Base-by-base conservation (phyloP, 1,140 invertebrate genomes). In the Cydia fagiglandana region DNA sequence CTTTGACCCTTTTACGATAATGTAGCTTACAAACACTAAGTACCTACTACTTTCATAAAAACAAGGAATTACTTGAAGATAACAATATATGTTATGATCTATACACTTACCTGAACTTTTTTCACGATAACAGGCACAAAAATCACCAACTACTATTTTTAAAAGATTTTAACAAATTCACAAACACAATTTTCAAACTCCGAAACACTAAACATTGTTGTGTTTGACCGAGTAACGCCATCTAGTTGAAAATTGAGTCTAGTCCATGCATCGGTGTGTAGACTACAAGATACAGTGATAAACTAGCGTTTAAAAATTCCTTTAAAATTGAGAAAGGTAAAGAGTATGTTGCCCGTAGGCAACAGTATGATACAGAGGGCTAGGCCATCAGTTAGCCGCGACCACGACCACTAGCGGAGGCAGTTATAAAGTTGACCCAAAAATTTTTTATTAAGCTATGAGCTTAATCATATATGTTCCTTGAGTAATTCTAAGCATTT, bases 21-120 rank as follows among this genome's bases (percentile, higher is more conserved):
- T 80, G 77, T 78, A 82, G 76, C 70, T 70, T 80, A 81, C 76
- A 78, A 81, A 79, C 78, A 81, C 34, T 66, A 76, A 76, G 28
- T 70, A 70, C 66, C 15, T 41, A n/a, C n/a, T 7, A 70, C 6
- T 70, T 34, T 70, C 24, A 70, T 47, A 70, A 15, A 70, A 70
- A 28, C 13, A 34, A 34, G 17, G 12, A 70, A 70, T 28, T 30
- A 20, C n/a, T 34, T 70, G 5, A 30, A 28, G 6, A 70, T 34
- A 70, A 34, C 38, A 70, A 70, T 30, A 13, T 70, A 70, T 34
- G 28, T 15, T 4, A 30, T 12, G 28, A 28, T 20, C 12, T 41
- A 70, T 70, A 70, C 38, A 34, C 38, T 30, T 70, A 70, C 66
- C 38, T 70, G 4, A 70, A 70, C 15, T 20, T 70, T 70, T 34